These are phyloP conservation scores for Halocynthia roretzi DNA, from an alignment of 23 tunicate genomes.

Conservation along the genomic window DNA sequence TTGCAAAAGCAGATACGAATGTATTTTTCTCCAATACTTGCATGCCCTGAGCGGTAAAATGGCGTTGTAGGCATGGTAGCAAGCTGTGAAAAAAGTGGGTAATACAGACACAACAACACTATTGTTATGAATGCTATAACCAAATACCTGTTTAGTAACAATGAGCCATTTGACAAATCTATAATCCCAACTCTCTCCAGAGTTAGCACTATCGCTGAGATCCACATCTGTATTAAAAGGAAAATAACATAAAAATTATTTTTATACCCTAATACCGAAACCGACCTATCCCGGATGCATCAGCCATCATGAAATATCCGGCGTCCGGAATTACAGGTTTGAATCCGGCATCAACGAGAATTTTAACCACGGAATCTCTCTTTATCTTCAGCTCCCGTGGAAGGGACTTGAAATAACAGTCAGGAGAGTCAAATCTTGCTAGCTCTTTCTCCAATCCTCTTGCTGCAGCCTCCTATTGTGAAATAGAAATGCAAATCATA, in stretches of 20 bases:
- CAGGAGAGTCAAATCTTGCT: constrained; percentile 38
- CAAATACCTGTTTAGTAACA: constrained; percentile 42
- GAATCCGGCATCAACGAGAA: constrained; percentile 61
- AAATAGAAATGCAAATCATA: neutral
- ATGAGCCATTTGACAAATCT: constrained; percentile 86
- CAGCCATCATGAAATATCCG: constrained; percentile 96
- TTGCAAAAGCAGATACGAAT: constrained; percentile 93
- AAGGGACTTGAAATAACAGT: constrained; percentile 62
- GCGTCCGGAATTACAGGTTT: constrained; percentile 90
- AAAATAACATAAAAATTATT: no score
- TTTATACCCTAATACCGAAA: neutral
- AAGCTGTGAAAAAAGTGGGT: neutral
- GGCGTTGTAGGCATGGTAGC: constrained; percentile 88
- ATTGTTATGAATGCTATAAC: neutral
- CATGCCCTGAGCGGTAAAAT: constrained; percentile 60
- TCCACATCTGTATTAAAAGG: neutral
- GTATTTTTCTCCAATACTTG: constrained; percentile 44
- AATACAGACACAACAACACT: neutral
- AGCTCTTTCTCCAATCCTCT: constrained; percentile 45
- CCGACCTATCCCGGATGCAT: constrained; percentile 54
- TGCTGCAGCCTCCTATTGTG: constrained; percentile 67
- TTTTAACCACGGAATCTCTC: constrained; percentile 52
- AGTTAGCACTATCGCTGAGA: neutral
- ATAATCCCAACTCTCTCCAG: constrained; percentile 64
- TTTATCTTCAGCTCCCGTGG: constrained; percentile 61